These are phyloP conservation scores for Ladona fulva DNA, from an alignment of 1,140 invertebrate genomes.

Conservation along the genomic window DNA sequence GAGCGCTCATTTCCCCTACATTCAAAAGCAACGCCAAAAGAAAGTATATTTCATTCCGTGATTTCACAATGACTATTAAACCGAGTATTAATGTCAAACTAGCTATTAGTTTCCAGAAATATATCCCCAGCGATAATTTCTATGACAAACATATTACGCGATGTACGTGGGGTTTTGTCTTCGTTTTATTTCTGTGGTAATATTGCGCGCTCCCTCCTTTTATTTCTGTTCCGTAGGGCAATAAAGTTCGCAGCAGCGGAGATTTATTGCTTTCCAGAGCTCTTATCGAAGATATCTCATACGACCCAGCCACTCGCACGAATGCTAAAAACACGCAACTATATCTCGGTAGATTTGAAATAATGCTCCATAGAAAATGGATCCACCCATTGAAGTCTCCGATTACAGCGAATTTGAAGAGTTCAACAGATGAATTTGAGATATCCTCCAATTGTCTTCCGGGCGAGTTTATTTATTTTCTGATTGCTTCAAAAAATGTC, in stretches of 20 bases:
- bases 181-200: too few relatives aligned
- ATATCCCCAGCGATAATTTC: too few relatives aligned
- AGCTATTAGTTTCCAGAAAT: too few relatives aligned
- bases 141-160: too few relatives aligned
- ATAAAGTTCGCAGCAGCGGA: background rate
- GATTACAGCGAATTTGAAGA: background rate
- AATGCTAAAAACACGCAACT: background rate
- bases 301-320: background rate
- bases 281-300: background rate
- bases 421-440: background rate
- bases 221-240: background rate
- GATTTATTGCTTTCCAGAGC: background rate
- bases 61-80: too few relatives aligned
- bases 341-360: background rate
- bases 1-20: too few relatives aligned
- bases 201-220: background rate
- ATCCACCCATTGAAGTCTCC: background rate
- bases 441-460: background rate
- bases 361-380: background rate
- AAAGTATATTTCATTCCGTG: too few relatives aligned
- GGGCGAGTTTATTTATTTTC: too few relatives aligned
- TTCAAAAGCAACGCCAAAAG: too few relatives aligned
- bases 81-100: too few relatives aligned
- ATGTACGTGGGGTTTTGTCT: too few relatives aligned
- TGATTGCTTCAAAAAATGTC: too few relatives aligned